Evolutionary conservation across 2,113 vertebrate genomes (phyloP), one percentile per base, ranked within the genome.

Genomic region (Etia nguti): DNA sequence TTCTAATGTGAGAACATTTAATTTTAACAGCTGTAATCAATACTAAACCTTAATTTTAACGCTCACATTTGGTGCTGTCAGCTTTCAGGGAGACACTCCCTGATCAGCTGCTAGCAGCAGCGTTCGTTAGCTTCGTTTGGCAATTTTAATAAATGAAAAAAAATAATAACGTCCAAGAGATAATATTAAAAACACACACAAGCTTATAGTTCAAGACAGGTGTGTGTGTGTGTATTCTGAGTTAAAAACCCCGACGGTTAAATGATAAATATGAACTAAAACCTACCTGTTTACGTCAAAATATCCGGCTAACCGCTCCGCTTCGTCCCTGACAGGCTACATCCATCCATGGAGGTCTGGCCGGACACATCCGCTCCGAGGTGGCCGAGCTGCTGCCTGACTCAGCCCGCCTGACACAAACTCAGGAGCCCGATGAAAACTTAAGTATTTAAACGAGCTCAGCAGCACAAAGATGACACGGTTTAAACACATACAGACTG

Each of bases 371-470:
- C 84, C 84, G 68, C 3, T 16, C 38, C 36, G 89, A 85, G 90
- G 82, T 90, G 94, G 77, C 94, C 92, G 85, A 56, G 85, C 84
- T 82, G 82, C 38, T 87, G 94, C 92, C 93, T 94, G 90, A 83
- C 48, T 36, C 24, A 1, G 79, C 41, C 89, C 31, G 89, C 65
- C 52, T 26, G 20, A 56, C 83, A 24, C 8, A 3, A 2, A 7
- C 77, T 3, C 43, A 50, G 52, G 3, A 68, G 24, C 55, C 89
- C 60, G 83, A 9, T 54, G 3, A 2, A 20, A 46, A 10, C 6
- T 26, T 4, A 9, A n/a, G 50, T 38, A 55, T n/a, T 77, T 31
- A n/a, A 31, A 52, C 18, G 4, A 77, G 26, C 16, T 34, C 73
- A 50, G 4, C 73, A 13, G 46, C 15, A 20, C 46, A 0, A 59